Evolutionary conservation across 2,113 vertebrate species (phyloP).

Genomic region (Strix aluco): DNA sequence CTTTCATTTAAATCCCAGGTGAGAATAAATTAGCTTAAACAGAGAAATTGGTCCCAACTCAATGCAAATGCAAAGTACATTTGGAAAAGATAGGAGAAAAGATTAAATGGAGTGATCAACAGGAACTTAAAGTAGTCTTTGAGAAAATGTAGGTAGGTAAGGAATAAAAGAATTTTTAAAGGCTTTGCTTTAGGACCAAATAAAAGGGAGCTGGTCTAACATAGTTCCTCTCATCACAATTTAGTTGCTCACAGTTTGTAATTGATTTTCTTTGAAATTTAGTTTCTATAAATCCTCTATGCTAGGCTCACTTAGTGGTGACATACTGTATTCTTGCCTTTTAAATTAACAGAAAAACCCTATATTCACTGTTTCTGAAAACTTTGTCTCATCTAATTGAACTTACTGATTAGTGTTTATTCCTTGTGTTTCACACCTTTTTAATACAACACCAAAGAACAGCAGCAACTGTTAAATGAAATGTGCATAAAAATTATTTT

Average conservation of each 20-base stretch:
- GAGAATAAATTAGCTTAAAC: conserved; percentile 1
- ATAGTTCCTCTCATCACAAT: background rate
- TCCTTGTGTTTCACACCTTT: background rate
- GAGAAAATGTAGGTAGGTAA: background rate
- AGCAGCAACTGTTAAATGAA: background rate
- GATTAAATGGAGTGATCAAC: background rate
- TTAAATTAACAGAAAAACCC: background rate
- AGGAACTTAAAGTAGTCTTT: background rate
- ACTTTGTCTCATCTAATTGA: background rate
- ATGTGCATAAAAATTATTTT: background rate
- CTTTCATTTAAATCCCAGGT: background rate
- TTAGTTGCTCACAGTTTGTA: background rate
- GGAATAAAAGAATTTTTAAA: background rate
- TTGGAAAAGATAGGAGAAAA: background rate
- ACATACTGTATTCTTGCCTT: background rate
- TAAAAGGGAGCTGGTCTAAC: background rate
- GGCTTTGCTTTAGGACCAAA: background rate
- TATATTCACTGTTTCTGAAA: background rate
- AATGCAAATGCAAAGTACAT: background rate
- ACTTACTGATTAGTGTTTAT: background rate
- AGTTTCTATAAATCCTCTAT: background rate
- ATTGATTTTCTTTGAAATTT: conserved; percentile 8
- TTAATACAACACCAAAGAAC: background rate
- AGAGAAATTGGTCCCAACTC: background rate
- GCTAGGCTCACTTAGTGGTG: background rate